Evolutionary conservation across 2,113 vertebrate species (phyloP).

Genomic region (Alligator mississippiensis): DNA sequence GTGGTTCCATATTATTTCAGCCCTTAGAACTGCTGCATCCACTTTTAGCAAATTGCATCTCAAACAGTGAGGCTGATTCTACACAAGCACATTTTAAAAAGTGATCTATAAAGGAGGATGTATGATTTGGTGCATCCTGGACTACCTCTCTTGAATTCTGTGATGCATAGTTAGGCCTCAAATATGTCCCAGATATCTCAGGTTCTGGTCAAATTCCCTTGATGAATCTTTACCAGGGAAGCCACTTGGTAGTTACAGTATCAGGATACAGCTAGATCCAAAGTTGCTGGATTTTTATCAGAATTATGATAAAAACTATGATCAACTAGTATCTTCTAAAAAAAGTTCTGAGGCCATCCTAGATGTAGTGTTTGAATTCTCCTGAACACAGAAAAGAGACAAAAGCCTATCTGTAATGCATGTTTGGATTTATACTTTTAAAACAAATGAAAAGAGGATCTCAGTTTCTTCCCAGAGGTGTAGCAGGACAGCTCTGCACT

Average conservation of each 20-base stretch:
- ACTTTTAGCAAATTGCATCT: neutral
- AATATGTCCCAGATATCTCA: neutral
- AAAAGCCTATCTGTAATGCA: neutral
- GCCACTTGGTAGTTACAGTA: neutral
- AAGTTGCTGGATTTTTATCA: neutral
- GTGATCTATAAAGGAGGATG: neutral
- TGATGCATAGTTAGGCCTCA: accelerated
- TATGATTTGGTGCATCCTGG: neutral
- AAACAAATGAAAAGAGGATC: neutral
- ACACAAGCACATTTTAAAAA: neutral
- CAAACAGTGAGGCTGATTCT: neutral
- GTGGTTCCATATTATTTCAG: neutral
- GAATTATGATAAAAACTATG: neutral
- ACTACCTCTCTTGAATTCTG: neutral
- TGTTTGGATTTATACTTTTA: neutral
- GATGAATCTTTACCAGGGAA: neutral
- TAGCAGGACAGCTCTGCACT: too few species aligned
- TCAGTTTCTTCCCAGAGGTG: neutral
- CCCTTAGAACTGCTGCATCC: neutral
- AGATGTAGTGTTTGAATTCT: neutral
- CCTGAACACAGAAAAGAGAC: neutral
- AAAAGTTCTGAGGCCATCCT: neutral
- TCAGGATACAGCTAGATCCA: neutral
- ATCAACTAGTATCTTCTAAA: neutral
- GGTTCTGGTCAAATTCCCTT: neutral